Conservation (phyloP, 2,797 vertebrate species). For the Calcarius lapponicus region DNA sequence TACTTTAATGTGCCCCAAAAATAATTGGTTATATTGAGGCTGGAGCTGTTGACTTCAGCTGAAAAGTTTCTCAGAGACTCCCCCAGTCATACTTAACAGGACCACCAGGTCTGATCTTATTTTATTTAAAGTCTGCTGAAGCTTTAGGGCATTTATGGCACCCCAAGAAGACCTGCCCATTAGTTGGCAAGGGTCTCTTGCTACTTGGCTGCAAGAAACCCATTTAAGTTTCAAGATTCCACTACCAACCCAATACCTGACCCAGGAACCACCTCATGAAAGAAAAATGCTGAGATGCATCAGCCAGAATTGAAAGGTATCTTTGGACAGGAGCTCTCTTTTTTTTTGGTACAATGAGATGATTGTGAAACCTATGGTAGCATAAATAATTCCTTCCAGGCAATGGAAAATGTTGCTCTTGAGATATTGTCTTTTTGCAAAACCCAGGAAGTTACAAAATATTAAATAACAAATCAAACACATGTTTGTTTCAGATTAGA, state of each 20-base stretch:
- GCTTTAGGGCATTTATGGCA: not conserved
- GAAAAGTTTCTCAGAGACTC: not conserved
- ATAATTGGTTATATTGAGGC: not conserved
- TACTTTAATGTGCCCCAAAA: not conserved
- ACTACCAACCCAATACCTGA: not conserved
- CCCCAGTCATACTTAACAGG: not conserved
- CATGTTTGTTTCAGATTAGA: slow-evolving; percentile 9
- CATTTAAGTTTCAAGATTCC: not conserved
- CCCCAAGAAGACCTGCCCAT: not conserved
- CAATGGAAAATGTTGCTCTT: slow-evolving; percentile 27
- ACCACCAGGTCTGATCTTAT: not conserved
- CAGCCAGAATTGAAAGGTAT: not conserved
- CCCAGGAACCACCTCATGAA: not conserved
- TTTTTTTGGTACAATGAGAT: not conserved
- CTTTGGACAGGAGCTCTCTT: not conserved
- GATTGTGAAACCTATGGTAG: slow-evolving; percentile 12
- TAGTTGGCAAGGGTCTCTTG: not conserved
- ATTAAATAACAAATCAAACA: slow-evolving; percentile 28
- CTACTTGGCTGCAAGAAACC: not conserved
- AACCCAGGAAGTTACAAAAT: slow-evolving; percentile 53
- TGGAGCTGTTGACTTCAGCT: not conserved
- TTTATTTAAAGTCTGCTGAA: not conserved
- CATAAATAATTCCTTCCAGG: slow-evolving; percentile 4
- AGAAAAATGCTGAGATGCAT: not conserved
- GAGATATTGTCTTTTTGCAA: slow-evolving; percentile 1